Base-by-base conservation (phyloP, 2,888 invertebrate genomes). In the Melanostoma scalare region DNA sequence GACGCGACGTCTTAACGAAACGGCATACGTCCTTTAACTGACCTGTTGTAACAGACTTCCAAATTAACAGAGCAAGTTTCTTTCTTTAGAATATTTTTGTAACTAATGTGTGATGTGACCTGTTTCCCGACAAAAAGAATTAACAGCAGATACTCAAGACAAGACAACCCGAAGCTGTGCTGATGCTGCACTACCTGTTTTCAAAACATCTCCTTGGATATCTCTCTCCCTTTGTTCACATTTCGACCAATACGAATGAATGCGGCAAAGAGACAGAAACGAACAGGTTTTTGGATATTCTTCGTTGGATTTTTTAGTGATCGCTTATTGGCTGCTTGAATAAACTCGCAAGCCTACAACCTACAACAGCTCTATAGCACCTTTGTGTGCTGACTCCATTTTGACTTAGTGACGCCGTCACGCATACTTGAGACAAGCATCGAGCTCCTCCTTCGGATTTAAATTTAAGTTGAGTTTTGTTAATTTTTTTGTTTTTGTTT, bases 361-460 rank as follows among this genome's bases (percentile, higher is more conserved):
- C 8, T 33, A 8, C 9, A 44, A 48, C 63, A 36, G 42, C 36
- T 2, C 36, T 48, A 8, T 48, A 48, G 35, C 46, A 48, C 61
- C 61, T 63, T 35, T 63, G 48, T 63, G 61, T 36, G 65, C 86
- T 84, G 87, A 87, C 90, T 89, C 90, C 90, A 90, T 90, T 90
- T 90, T 90, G 89, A 88, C 89, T 88, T 68, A 55, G 61, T 36
- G 33, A 55, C 35, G 42, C 46, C 46, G 38, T 40, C 56, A 63
- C 44, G 46, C 53, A 65, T 65, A 75, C 56, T 58, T 30, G 40
- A 48, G 6, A 9, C 4, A 4, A 10, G n/a, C 9, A 2, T 42
- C 48, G 20, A 58, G 77, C 68, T 77, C 82, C 82, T 73, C 82
- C 82, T 69, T 20, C 31, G n/a, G 6, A n/a, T 58, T 52, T 30